Conservation (phyloP, 2,888 invertebrate genomes). For the Caenorhabditis plicata region DNA sequence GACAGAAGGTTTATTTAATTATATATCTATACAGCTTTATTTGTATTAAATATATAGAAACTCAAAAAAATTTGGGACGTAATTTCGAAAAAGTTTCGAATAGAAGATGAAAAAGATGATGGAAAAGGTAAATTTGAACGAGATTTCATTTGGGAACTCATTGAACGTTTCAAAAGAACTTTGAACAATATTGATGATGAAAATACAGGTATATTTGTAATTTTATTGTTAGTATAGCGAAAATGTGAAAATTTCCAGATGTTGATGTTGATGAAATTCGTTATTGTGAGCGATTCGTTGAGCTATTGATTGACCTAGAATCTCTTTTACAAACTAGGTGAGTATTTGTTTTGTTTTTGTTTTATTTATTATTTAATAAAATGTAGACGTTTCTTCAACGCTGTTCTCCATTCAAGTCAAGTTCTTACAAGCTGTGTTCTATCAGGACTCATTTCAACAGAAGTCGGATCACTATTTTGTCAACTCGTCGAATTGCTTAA, state of each 20-base stretch:
- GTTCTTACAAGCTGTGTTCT: slow-evolving; percentile 85
- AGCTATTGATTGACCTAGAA: slow-evolving; percentile 92
- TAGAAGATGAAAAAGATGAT: slow-evolving; percentile 9
- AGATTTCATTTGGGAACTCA: slow-evolving; percentile 80
- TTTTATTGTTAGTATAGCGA: slow-evolving; percentile 4
- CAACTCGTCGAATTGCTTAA: slow-evolving; percentile 88
- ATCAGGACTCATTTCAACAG: slow-evolving; percentile 72
- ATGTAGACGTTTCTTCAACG: slow-evolving; percentile 91
- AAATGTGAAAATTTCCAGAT: slow-evolving; percentile 49
- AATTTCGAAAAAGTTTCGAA: slow-evolving; percentile 15
- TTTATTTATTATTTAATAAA: too few relatives aligned
- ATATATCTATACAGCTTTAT: too few relatives aligned
- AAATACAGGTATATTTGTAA: slow-evolving; percentile 23
- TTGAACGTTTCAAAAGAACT: slow-evolving; percentile 83
- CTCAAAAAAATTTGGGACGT: slow-evolving; percentile 36
- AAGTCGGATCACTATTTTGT: slow-evolving; percentile 66
- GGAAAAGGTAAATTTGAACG: slow-evolving; percentile 66
- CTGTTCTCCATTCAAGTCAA: slow-evolving; percentile 90
- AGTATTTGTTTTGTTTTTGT: too few relatives aligned
- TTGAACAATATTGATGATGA: slow-evolving; percentile 73
- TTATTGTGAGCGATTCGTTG: slow-evolving; percentile 89
- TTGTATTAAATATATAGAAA: too few relatives aligned
- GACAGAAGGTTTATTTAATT: slow-evolving; percentile 69
- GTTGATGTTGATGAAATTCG: slow-evolving; percentile 71
- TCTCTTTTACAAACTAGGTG: slow-evolving; percentile 87